phyloP scores from a whole-genome alignment of 2,797 vertebrate genomes.

The Pseudochromis fuscus region DNA sequence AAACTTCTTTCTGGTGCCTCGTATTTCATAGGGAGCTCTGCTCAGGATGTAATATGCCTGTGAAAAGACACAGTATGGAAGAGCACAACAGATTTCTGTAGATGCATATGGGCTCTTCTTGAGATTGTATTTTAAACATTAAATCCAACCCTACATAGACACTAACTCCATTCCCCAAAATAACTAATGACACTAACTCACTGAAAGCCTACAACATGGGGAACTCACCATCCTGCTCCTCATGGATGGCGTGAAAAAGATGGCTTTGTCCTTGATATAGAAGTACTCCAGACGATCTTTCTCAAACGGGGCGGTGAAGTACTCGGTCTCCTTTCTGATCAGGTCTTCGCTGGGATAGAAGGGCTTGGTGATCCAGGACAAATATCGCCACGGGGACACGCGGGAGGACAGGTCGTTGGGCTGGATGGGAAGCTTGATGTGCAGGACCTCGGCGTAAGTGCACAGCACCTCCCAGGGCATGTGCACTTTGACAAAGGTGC shows the following conservation, averaged over 20 bases:
- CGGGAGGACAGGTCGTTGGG: slow-evolving; percentile 84
- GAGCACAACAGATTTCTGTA: no score
- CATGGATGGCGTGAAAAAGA: slow-evolving; percentile 93
- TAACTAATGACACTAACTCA: not conserved
- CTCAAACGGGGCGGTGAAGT: slow-evolving; percentile 94
- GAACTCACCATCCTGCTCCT: slow-evolving; percentile 92
- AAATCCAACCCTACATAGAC: not conserved
- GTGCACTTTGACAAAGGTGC: slow-evolving; percentile 91
- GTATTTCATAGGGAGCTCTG: slow-evolving; percentile 88
- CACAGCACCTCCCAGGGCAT: slow-evolving; percentile 93
- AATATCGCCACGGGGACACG: slow-evolving; percentile 84
- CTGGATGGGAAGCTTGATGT: slow-evolving; percentile 92
- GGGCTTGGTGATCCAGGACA: slow-evolving; percentile 88
- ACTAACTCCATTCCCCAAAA: not conserved
- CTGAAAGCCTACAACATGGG: not conserved
- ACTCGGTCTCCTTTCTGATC: slow-evolving; percentile 90
- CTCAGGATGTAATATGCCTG: slow-evolving; percentile 93
- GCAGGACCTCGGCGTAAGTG: slow-evolving; percentile 90
- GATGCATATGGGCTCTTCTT: not conserved
- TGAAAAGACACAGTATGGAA: no score
- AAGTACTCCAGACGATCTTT: slow-evolving; percentile 89
- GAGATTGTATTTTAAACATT: not conserved
- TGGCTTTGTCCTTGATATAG: slow-evolving; percentile 85
- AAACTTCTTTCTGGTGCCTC: slow-evolving; percentile 88
- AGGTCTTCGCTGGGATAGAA: slow-evolving; percentile 89